phyloP scores from a whole-genome alignment of 2,797 vertebrate genomes.

The Spinus olivaceus region DNA sequence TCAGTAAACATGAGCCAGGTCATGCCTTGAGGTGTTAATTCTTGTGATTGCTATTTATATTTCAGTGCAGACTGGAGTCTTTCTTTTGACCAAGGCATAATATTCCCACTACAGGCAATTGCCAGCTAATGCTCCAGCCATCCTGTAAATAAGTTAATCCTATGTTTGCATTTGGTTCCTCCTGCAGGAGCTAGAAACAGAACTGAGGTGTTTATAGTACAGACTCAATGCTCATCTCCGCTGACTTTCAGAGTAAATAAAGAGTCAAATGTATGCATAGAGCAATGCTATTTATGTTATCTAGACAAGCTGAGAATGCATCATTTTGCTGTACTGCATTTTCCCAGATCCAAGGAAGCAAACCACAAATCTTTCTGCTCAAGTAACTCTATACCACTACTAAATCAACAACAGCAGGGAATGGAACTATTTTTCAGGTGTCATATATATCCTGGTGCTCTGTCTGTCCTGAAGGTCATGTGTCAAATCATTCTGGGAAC shows the following conservation, averaged over 20 bases:
- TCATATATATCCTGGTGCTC: neutral
- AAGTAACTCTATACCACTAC: neutral
- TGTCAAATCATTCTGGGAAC: neutral
- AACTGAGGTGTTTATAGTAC: neutral
- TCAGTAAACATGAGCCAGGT: neutral
- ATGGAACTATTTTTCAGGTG: neutral
- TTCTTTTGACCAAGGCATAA: constrained; percentile 7
- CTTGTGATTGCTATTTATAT: constrained; percentile 25
- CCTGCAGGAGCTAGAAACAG: neutral
- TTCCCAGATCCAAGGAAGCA: neutral
- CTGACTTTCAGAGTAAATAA: constrained; percentile 31
- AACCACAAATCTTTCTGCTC: constrained; percentile 24
- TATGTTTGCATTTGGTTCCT: neutral
- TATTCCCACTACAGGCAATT: neutral
- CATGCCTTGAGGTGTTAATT: constrained; percentile 23
- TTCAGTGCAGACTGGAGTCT: neutral
- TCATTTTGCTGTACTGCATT: neutral
- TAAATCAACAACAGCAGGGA: neutral
- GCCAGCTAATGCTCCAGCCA: neutral
- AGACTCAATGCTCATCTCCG: neutral
- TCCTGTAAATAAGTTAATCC: neutral
- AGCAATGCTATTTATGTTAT: constrained; percentile 26
- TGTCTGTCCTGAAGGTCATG: constrained; percentile 22
- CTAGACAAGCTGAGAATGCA: constrained; percentile 36
- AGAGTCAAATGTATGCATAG: neutral